Evolutionary conservation across 2,113 vertebrate species (phyloP).

Genomic region (Hymenochirus boettgeri): DNA sequence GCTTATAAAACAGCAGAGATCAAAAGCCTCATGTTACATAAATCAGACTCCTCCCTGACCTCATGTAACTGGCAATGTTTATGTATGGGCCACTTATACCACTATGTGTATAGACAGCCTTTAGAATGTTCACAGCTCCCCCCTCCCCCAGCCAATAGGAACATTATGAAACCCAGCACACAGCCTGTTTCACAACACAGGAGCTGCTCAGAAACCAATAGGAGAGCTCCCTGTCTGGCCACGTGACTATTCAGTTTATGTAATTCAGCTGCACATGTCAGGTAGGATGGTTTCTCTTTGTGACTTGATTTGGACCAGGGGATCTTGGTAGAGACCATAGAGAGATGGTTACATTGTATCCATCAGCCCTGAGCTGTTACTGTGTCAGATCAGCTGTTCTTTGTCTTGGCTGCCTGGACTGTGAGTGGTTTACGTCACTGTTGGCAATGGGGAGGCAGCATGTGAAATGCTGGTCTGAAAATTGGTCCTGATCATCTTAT

Average conservation of each 20-base stretch:
- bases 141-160: not conserved
- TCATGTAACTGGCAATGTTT: no score
- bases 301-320: not conserved
- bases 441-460: not conserved
- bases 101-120: no score
- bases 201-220: constrained; percentile 46
- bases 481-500: not conserved
- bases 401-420: not conserved
- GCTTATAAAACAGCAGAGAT: no score
- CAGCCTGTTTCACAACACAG: constrained; percentile 40
- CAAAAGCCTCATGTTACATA: no score
- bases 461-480: not conserved
- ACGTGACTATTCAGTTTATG: constrained; percentile 41
- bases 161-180: constrained; percentile 49
- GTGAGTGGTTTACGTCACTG: not conserved
- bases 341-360: not conserved
- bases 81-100: no score
- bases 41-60: no score
- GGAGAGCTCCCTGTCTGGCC: constrained; percentile 2
- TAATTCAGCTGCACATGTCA: constrained; percentile 34
- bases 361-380: not conserved
- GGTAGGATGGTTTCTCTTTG: not conserved
- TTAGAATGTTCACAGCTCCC: no score
- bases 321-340: not conserved
- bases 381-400: constrained; percentile 6